Conservation (phyloP, 53 echinoderm and acorn worm genomes). For the Patiria pectinifera region DNA sequence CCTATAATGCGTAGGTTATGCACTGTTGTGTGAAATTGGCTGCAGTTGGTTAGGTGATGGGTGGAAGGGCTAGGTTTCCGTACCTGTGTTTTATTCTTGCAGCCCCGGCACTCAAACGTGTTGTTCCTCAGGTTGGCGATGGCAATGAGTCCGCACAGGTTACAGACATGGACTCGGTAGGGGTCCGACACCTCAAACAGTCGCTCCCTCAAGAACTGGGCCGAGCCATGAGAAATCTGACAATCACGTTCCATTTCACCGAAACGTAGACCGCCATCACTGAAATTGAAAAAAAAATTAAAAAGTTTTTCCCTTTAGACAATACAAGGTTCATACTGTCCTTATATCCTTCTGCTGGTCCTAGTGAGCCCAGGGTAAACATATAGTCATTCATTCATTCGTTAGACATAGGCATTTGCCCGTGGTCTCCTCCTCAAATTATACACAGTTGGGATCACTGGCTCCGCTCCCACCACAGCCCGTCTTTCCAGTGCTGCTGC, state of each 20-base stretch:
- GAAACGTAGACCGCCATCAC: slow-evolving; percentile 98
- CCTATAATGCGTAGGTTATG: too few relatives aligned
- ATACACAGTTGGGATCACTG: too few relatives aligned
- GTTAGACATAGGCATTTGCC: too few relatives aligned
- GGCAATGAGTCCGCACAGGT: slow-evolving; percentile 94
- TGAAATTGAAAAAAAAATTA: slow-evolving; percentile 21
- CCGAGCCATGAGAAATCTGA: slow-evolving; percentile 97
- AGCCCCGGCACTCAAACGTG: slow-evolving; percentile 98
- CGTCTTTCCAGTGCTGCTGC: too few relatives aligned
- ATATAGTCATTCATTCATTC: too few relatives aligned
- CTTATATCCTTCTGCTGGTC: too few relatives aligned
- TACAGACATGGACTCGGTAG: slow-evolving; percentile 94
- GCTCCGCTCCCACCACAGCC: too few relatives aligned
- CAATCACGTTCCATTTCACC: slow-evolving; percentile 99
- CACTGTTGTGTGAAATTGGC: too few relatives aligned
- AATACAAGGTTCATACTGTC: not conserved
- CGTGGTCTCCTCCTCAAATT: too few relatives aligned
- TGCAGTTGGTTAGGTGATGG: not conserved
- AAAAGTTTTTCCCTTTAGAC: not conserved
- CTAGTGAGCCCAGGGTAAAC: too few relatives aligned
- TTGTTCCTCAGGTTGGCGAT: slow-evolving; percentile 96
- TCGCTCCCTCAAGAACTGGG: slow-evolving; percentile 96
- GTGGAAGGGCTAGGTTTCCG: not conserved
- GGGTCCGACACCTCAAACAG: slow-evolving; percentile 97
- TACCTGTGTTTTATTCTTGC: slow-evolving; percentile 98